These are phyloP conservation scores for Listronotus oregonensis DNA, from an alignment of 1,140 invertebrate species.

Conservation along the genomic window DNA sequence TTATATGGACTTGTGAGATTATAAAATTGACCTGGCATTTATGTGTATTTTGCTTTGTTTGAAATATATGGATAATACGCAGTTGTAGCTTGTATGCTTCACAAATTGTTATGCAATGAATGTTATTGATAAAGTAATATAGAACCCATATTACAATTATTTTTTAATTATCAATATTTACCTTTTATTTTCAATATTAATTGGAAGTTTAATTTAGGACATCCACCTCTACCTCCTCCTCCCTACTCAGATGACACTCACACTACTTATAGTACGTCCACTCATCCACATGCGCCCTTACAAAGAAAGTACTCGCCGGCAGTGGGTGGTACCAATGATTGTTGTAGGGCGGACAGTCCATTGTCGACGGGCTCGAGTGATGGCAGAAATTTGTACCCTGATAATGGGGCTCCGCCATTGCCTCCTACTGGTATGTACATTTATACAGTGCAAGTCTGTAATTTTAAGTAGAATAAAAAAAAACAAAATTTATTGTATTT, in stretches of 20 bases:
- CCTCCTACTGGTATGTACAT: constrained; percentile 55
- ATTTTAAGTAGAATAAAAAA: too few relatives aligned
- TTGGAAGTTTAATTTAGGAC: constrained; percentile 52
- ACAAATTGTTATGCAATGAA: too few relatives aligned
- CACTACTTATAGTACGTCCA: constrained; percentile 59
- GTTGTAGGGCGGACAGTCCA: constrained; percentile 65
- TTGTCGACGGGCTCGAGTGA: constrained; percentile 59
- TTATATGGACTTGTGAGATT: too few relatives aligned
- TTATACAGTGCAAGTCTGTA: not conserved
- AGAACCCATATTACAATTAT: too few relatives aligned
- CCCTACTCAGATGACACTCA: constrained; percentile 64
- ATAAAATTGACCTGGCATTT: too few relatives aligned
- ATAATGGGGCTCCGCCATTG: constrained; percentile 58
- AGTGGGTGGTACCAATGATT: constrained; percentile 58
- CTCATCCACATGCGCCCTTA: constrained; percentile 62
- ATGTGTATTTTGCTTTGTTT: too few relatives aligned
- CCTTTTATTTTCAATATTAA: too few relatives aligned
- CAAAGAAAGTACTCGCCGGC: constrained; percentile 70
- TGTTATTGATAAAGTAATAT: too few relatives aligned
- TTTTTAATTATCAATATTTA: too few relatives aligned
- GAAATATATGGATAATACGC: too few relatives aligned
- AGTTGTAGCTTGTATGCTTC: too few relatives aligned
- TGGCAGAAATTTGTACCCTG: constrained; percentile 54
- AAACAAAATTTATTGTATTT: too few relatives aligned
- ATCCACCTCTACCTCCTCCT: constrained; percentile 72